Evolutionary conservation across 2,113 vertebrate genomes (phyloP), one percentile per base, ranked within the genome.

Genomic region (Larimichthys polyactis): DNA sequence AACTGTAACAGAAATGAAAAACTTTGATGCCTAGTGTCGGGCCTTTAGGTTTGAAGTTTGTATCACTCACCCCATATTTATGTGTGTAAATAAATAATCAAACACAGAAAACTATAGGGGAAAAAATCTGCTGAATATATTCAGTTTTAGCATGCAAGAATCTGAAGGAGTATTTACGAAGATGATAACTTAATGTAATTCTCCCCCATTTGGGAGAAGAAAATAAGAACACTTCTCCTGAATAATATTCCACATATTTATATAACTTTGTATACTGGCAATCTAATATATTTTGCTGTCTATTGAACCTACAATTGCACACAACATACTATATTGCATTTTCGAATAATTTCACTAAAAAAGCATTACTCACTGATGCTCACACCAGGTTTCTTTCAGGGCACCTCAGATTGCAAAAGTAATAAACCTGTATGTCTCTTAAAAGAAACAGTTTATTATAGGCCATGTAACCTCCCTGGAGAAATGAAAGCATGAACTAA

Each of bases 401-500:
- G 55, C n/a, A 75, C 11, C 51, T 64, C 14, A 73, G 70, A 66
- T 81, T 72, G 6, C 65, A 51, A 60, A 55, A 67, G 71, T 68
- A 70, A 86, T 83, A 76, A 83, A 69, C 36, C 11, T 27, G 58
- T 44, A 46, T 29, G 20, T 60, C 54, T 64, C 54, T 60, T 44
- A 75, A 82, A 85, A 75, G 19, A 82, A 40, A 22, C 46, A 79
- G 19, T 75, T 75, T 54, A 81, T 58, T 57, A 78, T 16, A 59
- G 15, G 58, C n/a, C 0, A 11, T 19, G 32, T 73, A 73, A 48
- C 27, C 46, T 57, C 36, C 59, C 59, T 15, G 49, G 70, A 71
- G 77, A 79, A 63, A 71, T 75, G 19, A 76, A 75, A 54, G 72
- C 55, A 77, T 55, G n/a, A 55, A 36, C 16, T 11, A 48, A 64